These are phyloP conservation scores for Aramus guarauna DNA, from an alignment of 2,113 vertebrate species.

Conservation along the genomic window DNA sequence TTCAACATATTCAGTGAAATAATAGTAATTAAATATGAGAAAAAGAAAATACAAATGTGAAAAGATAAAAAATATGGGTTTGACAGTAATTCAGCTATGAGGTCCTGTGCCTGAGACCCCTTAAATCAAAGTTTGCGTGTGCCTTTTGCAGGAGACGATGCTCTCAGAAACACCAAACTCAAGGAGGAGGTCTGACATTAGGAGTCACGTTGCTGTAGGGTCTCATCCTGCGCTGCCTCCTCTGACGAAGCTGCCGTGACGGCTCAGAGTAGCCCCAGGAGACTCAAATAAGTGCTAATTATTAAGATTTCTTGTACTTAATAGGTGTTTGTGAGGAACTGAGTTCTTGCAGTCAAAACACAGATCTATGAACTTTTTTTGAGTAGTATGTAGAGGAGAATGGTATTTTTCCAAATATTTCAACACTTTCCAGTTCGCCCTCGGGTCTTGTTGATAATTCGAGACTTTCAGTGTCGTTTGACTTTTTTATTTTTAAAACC, in stretches of 20 bases:
- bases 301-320: background rate
- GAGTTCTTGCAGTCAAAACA: background rate
- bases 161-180: background rate
- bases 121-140: background rate
- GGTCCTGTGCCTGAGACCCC: background rate
- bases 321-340: background rate
- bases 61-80: background rate
- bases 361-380: background rate
- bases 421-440: background rate
- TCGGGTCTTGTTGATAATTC: background rate
- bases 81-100: background rate
- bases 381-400: background rate
- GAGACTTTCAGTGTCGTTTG: background rate
- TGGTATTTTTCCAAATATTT: background rate
- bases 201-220: rapidly evolving
- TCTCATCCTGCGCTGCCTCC: background rate
- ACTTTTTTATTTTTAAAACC: background rate
- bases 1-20: background rate
- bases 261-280: background rate
- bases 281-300: background rate
- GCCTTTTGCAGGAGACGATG: background rate
- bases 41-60: background rate
- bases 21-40: background rate
- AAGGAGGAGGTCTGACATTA: rapidly evolving
- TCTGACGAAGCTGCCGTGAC: rapidly evolving